These are phyloP conservation scores for Gymnorhina tibicen DNA, from an alignment of 2,113 vertebrate species.

Conservation along the genomic window DNA sequence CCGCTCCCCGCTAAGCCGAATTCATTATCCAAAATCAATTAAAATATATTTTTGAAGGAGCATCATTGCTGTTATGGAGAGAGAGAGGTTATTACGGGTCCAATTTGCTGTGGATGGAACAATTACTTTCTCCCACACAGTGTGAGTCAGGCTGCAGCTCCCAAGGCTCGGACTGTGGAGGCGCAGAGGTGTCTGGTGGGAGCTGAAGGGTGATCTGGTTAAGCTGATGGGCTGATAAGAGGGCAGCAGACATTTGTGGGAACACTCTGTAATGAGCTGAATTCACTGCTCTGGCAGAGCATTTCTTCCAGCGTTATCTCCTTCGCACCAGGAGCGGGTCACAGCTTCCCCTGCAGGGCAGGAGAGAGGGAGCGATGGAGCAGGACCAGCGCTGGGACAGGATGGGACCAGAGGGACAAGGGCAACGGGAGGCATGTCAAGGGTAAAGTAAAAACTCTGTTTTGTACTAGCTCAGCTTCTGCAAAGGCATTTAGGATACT, in stretches of 20 bases:
- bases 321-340: neutral
- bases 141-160: constrained; percentile 47
- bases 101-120: neutral
- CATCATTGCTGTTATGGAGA: neutral
- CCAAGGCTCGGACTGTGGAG: neutral
- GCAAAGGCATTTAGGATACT: neutral
- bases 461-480: neutral
- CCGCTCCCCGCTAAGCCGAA: neutral
- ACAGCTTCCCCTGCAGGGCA: neutral
- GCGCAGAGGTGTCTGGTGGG: neutral
- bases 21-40: neutral
- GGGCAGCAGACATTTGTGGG: neutral
- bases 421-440: neutral
- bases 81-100: neutral
- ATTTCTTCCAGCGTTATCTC: neutral
- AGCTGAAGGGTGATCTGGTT: neutral
- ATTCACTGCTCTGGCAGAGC: neutral
- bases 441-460: neutral
- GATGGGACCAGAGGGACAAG: neutral
- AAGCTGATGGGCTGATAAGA: neutral
- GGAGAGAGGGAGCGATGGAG: neutral
- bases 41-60: neutral
- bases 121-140: constrained; percentile 32
- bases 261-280: neutral
- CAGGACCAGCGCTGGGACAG: rapidly evolving